phyloP scores from a whole-genome alignment of 2,113 vertebrate species.

The Clarias gariepinus region DNA sequence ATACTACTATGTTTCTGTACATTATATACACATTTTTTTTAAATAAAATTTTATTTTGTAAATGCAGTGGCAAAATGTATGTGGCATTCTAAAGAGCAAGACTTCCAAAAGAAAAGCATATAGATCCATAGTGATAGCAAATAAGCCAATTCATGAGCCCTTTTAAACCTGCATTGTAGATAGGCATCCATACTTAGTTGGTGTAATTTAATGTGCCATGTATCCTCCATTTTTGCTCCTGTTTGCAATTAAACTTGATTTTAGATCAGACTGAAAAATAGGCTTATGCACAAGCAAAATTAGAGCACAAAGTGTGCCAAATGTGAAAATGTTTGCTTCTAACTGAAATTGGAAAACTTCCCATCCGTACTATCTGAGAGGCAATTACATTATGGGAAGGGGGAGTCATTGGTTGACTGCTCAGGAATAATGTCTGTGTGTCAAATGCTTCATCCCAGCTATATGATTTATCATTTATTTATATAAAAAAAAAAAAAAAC shows the following conservation, averaged over 20 bases:
- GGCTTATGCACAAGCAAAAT: background rate
- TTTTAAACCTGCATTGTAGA: background rate
- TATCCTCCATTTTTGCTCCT: background rate
- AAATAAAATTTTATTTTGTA: background rate
- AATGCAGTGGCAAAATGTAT: background rate
- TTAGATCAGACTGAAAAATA: background rate
- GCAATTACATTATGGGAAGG: background rate
- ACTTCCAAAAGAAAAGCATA: background rate
- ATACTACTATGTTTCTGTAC: background rate
- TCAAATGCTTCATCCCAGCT: background rate
- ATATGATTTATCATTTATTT: background rate
- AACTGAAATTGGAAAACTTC: background rate
- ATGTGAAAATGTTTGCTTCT: background rate
- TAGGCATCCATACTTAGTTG: background rate
- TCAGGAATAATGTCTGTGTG: background rate
- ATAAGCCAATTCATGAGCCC: background rate
- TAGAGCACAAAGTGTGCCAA: background rate
- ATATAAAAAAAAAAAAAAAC: background rate
- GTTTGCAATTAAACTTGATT: background rate
- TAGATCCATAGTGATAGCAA: background rate
- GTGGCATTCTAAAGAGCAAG: background rate
- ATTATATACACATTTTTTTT: background rate
- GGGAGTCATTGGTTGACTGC: background rate
- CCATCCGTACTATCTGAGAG: background rate
- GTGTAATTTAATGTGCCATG: background rate